phyloP scores from a whole-genome alignment of 1,140 invertebrate genomes.

The Heliconius melpomene region DNA sequence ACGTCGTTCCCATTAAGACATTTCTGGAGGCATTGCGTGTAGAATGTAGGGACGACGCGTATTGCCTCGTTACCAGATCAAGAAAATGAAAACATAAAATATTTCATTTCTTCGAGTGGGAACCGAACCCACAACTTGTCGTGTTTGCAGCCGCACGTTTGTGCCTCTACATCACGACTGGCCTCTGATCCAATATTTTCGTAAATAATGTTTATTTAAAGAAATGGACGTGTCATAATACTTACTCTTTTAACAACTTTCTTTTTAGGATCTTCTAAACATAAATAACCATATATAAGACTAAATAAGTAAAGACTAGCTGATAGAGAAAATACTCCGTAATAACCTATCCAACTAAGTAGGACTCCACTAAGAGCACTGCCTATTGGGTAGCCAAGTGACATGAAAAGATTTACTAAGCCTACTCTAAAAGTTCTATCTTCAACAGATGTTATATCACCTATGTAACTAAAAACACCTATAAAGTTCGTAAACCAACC shows the following conservation, averaged over 20 bases:
- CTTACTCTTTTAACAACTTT: conserved; percentile 46
- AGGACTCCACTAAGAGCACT: conserved; percentile 88
- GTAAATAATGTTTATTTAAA: neutral
- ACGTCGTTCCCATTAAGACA: no score
- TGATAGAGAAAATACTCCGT: conserved; percentile 89
- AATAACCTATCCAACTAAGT: conserved; percentile 87
- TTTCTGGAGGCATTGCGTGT: no score
- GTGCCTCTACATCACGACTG: no score
- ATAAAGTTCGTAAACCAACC: conserved; percentile 94
- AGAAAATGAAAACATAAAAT: no score
- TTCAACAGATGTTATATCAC: conserved; percentile 90
- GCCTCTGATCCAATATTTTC: neutral
- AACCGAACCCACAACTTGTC: no score
- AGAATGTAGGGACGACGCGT: no score
- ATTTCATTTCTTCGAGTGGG: no score
- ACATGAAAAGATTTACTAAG: conserved; percentile 91
- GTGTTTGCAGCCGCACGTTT: no score
- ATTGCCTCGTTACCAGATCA: no score
- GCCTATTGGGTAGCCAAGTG: conserved; percentile 89
- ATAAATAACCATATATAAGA: conserved; percentile 85
- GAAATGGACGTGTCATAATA: neutral
- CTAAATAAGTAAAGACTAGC: conserved; percentile 87
- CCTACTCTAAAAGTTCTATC: conserved; percentile 91
- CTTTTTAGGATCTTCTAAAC: conserved; percentile 83
- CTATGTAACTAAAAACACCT: conserved; percentile 94